phyloP scores from a whole-genome alignment of 2,797 vertebrate species.

The Pipistrellus pipistrellus region DNA sequence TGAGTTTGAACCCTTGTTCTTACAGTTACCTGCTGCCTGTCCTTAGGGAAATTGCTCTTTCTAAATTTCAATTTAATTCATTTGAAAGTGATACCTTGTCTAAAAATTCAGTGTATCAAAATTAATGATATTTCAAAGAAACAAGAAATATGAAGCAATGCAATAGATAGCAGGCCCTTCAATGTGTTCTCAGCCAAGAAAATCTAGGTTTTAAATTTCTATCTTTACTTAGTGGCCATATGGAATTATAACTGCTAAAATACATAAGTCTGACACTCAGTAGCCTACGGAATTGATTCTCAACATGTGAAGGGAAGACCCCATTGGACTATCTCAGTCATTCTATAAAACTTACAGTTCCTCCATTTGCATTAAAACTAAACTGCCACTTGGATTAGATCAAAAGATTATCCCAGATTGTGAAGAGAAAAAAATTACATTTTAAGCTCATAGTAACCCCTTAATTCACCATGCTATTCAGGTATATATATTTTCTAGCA shows the following conservation, averaged over 20 bases:
- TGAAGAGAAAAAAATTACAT: constrained; percentile 37
- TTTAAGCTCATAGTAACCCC: constrained; percentile 58
- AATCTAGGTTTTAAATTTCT: background rate
- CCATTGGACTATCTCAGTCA: background rate
- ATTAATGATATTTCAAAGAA: background rate
- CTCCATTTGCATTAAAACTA: constrained; percentile 68
- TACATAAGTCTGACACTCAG: accelerated
- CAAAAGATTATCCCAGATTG: constrained; percentile 42
- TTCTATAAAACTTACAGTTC: background rate
- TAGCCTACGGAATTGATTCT: background rate
- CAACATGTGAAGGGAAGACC: background rate
- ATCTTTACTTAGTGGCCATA: background rate
- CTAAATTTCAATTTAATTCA: background rate
- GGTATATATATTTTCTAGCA: constrained; percentile 31
- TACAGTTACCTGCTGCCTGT: background rate
- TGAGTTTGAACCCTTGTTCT: background rate
- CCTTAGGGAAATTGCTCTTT: background rate
- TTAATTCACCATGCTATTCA: constrained; percentile 64
- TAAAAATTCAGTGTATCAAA: background rate
- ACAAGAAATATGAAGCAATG: background rate
- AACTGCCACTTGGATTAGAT: constrained; percentile 71
- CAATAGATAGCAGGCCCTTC: background rate
- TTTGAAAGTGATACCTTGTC: background rate
- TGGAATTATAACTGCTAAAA: background rate
- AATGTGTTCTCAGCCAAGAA: background rate